phyloP scores from a whole-genome alignment of 2,797 vertebrate species.

The Leuciscus waleckii region DNA sequence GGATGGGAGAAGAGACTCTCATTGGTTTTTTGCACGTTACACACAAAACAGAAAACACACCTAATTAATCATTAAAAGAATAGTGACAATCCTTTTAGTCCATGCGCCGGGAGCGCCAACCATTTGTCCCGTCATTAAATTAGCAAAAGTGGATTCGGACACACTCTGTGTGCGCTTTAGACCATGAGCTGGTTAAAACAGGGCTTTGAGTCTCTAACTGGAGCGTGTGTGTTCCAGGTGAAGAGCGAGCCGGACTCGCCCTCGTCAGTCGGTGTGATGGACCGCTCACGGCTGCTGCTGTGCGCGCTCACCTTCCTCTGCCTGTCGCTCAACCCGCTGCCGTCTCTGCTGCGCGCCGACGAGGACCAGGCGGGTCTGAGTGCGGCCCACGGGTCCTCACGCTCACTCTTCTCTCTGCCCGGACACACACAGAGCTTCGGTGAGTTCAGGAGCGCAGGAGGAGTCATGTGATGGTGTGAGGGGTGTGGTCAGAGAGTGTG shows the following conservation, averaged over 20 bases:
- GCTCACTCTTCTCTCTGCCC: slow-evolving; percentile 83
- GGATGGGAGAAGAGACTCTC: no score
- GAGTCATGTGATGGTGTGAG: no score
- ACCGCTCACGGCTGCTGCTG: slow-evolving; percentile 94
- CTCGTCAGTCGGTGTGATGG: slow-evolving; percentile 92
- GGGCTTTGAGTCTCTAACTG: slow-evolving; percentile 55
- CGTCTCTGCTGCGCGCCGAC: slow-evolving; percentile 86
- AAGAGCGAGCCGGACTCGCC: slow-evolving; percentile 95
- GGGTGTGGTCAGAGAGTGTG: no score
- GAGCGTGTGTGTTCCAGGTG: slow-evolving; percentile 82
- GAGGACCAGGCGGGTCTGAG: slow-evolving; percentile 20
- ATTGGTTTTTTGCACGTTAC: no score
- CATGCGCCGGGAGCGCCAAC: no score
- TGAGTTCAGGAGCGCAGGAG: slow-evolving; percentile 59
- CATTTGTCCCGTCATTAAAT: no score
- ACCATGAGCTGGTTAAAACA: neutral
- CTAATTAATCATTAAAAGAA: no score
- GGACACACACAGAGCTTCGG: slow-evolving; percentile 76
- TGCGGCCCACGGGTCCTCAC: slow-evolving; percentile 75
- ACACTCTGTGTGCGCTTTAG: no score
- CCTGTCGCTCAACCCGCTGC: slow-evolving; percentile 94
- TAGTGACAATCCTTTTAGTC: no score
- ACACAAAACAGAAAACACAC: no score
- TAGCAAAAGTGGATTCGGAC: no score
- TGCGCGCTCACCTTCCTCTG: slow-evolving; percentile 95